Evolutionary conservation across 2,797 vertebrate genomes (phyloP), one percentile per base, ranked within the genome.

Genomic region (Pipistrellus nathusii): DNA sequence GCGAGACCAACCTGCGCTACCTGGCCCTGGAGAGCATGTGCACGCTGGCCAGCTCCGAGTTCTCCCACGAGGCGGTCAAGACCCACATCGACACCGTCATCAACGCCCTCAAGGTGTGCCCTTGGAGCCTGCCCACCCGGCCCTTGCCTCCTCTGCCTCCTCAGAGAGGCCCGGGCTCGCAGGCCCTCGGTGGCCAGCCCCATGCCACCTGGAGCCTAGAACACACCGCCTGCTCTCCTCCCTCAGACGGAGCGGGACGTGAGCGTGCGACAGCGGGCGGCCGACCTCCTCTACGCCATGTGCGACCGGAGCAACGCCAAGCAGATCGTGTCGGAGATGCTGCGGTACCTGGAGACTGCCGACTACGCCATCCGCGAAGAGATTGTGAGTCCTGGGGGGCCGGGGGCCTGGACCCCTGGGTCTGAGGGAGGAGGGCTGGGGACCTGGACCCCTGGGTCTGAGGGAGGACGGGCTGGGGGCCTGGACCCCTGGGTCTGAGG

Each of bases 311-410:
- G 99, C 97, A 99, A 99, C 0, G 98, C 99, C 92, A 99, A 99
- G 98, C 99, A 99, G 98, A 99, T 99, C 0, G 99, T 99, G 11
- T 98, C 99, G 0, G 99, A 99, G 98, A 99, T 99, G 99, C 98
- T 99, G 75, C 99, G 99, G 97, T 99, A 99, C 98, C 98, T 99
- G 82, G 99, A 99, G 97, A 99, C 99, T 0, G 99, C 99, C 0
- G 99, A 99, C 97, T 99, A 99, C 48, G 99, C 99, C 85, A 99
- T 99, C 97, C 98, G 99, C 2, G 99, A 99, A 95, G 99, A 99
- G 97, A 99, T 99, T 72, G 99, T 99, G 90, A 84, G 98, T 83
- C 53, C 20, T 1, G 38, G 38, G 51, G 72, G 44, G 30, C 10
- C 57, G 12, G 35, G 25, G 12, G 0, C 17, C 35, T 75, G 75